Percentiles rank a stretch among this genome's conserved stretches.
Conservation (phyloP, 2,113 vertebrate species). For the Laterallus jamaicensis region DNA sequence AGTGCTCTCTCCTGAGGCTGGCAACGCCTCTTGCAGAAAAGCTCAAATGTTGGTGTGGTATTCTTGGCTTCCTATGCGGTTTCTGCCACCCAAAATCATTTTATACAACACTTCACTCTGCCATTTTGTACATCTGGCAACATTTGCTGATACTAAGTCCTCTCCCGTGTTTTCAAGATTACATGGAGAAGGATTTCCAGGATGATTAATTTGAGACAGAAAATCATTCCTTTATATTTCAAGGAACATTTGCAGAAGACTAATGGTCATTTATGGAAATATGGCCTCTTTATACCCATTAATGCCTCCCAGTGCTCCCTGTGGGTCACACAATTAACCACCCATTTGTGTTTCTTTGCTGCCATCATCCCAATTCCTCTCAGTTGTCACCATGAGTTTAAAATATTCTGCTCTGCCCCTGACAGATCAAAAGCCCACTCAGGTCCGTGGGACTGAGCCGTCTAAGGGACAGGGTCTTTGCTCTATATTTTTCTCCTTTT, state of each 20-base stretch:
- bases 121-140: constrained; percentile 56
- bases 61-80: constrained; percentile 38
- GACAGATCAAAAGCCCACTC: neutral
- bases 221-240: constrained; percentile 63
- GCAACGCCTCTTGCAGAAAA: constrained; percentile 55
- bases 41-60: constrained; percentile 5
- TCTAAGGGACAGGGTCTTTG: neutral
- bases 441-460: neutral
- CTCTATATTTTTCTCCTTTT: neutral
- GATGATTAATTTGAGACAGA: constrained; percentile 53
- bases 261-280: constrained; percentile 68
- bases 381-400: neutral
- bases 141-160: constrained; percentile 31
- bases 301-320: constrained; percentile 49
- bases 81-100: constrained; percentile 53
- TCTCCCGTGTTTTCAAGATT: constrained; percentile 49
- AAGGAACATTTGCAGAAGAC: constrained; percentile 65
- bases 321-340: constrained; percentile 54
- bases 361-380: neutral
- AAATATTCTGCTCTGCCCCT: neutral
- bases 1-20: constrained; percentile 56
- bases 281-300: constrained; percentile 55
- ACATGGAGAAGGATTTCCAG: constrained; percentile 35
- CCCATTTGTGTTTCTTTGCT: constrained; percentile 37
- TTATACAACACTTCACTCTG: constrained; percentile 46